A percentile compares a stretch with the other conserved stretches of the same genome.
These are phyloP conservation scores for Eupsittula cactorum DNA, from an alignment of 2,113 vertebrate genomes.

Conservation along the genomic window DNA sequence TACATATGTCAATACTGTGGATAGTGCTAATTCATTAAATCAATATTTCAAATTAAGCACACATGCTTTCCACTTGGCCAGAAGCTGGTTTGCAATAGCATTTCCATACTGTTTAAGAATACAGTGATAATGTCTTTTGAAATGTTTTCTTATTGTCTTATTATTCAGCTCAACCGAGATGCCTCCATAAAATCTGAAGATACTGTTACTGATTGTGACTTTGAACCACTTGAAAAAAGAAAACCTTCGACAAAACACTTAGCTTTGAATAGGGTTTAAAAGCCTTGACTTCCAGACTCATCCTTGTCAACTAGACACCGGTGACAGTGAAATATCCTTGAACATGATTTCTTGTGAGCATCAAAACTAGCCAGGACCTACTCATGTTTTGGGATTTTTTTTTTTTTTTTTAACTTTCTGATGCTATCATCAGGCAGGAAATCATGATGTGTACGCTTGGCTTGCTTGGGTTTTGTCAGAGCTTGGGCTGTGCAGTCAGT, in stretches of 20 bases:
- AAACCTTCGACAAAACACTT: background rate
- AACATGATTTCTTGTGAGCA: background rate
- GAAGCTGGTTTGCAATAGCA: background rate
- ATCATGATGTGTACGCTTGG: background rate
- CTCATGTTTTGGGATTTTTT: background rate
- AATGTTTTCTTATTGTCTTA: background rate
- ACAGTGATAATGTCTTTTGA: background rate
- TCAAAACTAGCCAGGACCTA: background rate
- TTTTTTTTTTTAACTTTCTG: background rate
- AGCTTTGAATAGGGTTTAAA: background rate
- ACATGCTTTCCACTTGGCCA: background rate
- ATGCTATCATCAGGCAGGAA: background rate
- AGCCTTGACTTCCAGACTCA: background rate
- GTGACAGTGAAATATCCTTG: background rate
- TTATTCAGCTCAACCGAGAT: background rate
- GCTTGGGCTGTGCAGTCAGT: background rate
- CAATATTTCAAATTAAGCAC: slow-evolving; percentile 15
- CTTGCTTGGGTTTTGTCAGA: background rate
- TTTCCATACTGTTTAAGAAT: background rate
- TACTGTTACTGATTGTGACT: background rate
- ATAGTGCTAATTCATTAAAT: slow-evolving; percentile 55
- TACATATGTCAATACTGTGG: slow-evolving; percentile 25
- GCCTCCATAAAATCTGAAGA: background rate
- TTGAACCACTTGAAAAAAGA: fast-evolving
- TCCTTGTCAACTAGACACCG: background rate